Percentiles rank a stretch among this genome's conserved stretches.
These are phyloP conservation scores for Staurois parvus DNA, from an alignment of 2,797 vertebrate genomes.

Conservation along the genomic window DNA sequence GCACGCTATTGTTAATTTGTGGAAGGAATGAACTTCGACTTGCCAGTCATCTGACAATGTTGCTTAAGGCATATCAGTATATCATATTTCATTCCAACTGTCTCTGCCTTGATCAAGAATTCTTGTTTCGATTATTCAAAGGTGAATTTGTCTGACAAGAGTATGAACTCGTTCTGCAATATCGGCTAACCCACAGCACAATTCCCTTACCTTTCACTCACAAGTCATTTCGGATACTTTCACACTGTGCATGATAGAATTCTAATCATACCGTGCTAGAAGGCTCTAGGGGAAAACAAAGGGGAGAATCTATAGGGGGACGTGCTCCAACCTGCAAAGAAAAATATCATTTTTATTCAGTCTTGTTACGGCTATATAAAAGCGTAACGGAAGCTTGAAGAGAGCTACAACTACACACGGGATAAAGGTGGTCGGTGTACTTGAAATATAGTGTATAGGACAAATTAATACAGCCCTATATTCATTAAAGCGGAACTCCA, in stretches of 20 bases:
- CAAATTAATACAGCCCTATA: no score
- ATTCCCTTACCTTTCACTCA: background rate
- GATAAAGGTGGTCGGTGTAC: no score
- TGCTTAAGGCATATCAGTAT: background rate
- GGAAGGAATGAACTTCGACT: background rate
- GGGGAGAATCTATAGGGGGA: background rate
- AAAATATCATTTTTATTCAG: background rate
- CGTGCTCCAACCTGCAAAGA: background rate
- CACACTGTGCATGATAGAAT: background rate
- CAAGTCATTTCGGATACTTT: background rate
- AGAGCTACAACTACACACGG: no score
- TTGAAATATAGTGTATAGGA: no score
- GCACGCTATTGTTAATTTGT: background rate
- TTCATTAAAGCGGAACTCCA: no score
- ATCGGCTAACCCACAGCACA: slow-evolving; percentile 8
- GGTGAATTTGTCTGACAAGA: slow-evolving; percentile 37
- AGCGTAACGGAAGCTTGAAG: no score
- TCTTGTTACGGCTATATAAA: no score
- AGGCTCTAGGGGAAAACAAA: background rate
- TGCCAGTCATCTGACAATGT: no score
- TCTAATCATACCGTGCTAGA: background rate
- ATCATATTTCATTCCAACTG: background rate
- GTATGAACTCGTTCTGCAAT: slow-evolving; percentile 14
- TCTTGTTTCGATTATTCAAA: slow-evolving; percentile 1
- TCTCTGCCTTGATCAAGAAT: background rate